Evolutionary conservation across 2,888 invertebrate species (phyloP).

Genomic region (Anaspis maculata): DNA sequence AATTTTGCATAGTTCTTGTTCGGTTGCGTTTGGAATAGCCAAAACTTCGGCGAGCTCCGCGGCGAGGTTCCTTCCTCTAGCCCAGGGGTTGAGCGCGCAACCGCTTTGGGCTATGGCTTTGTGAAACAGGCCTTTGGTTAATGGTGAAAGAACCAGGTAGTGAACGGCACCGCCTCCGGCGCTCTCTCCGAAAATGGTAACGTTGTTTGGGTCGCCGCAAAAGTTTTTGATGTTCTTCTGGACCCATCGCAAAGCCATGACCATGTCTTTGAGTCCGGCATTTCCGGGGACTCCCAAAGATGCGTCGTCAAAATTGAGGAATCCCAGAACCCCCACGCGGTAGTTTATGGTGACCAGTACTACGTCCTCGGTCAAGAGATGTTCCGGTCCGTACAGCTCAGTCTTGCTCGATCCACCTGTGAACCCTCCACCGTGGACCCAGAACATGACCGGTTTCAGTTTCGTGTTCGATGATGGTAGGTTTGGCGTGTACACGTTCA

Average conservation of each 20-base stretch:
- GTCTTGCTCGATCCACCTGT: conserved; percentile 32
- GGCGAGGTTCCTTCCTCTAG: conserved; percentile 6
- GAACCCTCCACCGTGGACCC: conserved; percentile 47
- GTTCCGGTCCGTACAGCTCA: conserved; percentile 28
- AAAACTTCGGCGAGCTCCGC: conserved; percentile 2
- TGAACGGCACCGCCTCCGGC: conserved; percentile 42
- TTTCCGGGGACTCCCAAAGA: conserved; percentile 42
- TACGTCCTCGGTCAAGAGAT: conserved; percentile 26
- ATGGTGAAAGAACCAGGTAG: conserved; percentile 21
- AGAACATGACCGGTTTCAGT: conserved; percentile 37
- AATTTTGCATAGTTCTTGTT: conserved; percentile 31
- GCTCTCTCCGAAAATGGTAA: conserved; percentile 45
- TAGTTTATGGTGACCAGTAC: conserved; percentile 32
- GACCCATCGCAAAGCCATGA: conserved; percentile 43
- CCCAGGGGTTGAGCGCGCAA: conserved; percentile 29
- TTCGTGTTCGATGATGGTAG: not conserved
- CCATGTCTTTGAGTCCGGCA: conserved; percentile 44
- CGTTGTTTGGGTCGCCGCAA: conserved; percentile 43
- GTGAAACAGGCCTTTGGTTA: conserved; percentile 16
- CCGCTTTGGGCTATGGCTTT: conserved; percentile 37
- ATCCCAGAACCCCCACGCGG: conserved; percentile 35
- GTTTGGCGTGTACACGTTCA: conserved; percentile 26
- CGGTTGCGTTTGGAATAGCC: not conserved
- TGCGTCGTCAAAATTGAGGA: conserved; percentile 39
- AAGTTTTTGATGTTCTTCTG: conserved; percentile 41